Evolutionary conservation across 92 coral and sea anemone species (phyloP), one percentile per base, ranked within the genome.

Genomic region (Zoanthus gigantus): DNA sequence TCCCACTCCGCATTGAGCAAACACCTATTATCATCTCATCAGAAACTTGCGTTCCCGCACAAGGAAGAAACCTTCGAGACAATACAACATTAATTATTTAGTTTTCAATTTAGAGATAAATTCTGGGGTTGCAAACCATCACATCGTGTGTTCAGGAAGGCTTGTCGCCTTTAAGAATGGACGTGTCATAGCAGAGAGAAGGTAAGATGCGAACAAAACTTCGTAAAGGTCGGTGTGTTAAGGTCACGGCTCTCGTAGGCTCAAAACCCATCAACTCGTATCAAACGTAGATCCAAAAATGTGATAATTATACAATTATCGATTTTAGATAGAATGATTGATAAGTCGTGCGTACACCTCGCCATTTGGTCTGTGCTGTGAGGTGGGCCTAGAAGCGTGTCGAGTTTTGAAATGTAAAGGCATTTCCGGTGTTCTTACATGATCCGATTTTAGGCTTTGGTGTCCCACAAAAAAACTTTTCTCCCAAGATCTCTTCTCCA

Each of bases 231-330:
- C 85, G 75, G 7, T 28, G 61, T 17, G 28, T 74, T 45, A 85
- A 71, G 94, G 94, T 91, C 94, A 72, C 83, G 74, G 76, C 79
- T 77, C 72, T 73, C 93, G 96, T 95, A 93, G 96, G 96, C 91
- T 87, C 87, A 95, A 82, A 87, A 52, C 94, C 80, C 88, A 91
- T 91, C 93, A 90, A 83, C 93, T 92, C 90, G 91, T 95, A 95
- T 95, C 96, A 88, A 91, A 91, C 93, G 83, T 89, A 93, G 98
- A 95, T 95, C 93, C 96, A 93, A 88, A 93, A 93, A 93, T 86
- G 98, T 95, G 98, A 95, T 95, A 95, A 95, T 95, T 95, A 95
- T 93, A 95, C 98, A 95, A 95, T 95, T 95, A 95, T 95, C 98
- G 96, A 93, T 95, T 95, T 95, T 92, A 95, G 96, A 95, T 95